Percentiles rank a stretch among this genome's conserved stretches.
Evolutionary conservation across 1,140 invertebrate genomes (phyloP).

Genomic region (Andricus grossulariae): DNA sequence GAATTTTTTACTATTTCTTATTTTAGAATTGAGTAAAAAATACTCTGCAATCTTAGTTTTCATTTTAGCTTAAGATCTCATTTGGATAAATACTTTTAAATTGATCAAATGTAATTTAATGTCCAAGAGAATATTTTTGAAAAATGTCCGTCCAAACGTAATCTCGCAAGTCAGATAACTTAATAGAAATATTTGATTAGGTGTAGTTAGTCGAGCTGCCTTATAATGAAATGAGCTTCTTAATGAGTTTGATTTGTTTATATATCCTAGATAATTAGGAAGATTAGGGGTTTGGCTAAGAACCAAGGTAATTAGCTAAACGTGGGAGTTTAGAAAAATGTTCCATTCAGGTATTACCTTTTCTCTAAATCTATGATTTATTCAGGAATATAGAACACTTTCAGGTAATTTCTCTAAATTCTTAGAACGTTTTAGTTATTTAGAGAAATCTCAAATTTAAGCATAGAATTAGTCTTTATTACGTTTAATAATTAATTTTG

Average conservation of each 20-base stretch:
- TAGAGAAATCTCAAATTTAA: too few relatives aligned
- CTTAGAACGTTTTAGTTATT: too few relatives aligned
- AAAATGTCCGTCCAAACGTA: conserved; percentile 9
- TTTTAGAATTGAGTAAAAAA: conserved; percentile 8
- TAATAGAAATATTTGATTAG: neutral
- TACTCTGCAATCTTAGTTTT: conserved; percentile 4
- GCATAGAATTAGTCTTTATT: too few relatives aligned
- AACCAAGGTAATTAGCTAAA: too few relatives aligned
- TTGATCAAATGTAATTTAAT: conserved; percentile 3
- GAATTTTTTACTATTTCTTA: neutral
- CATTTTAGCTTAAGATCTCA: neutral
- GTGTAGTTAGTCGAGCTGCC: neutral
- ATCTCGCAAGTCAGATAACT: neutral
- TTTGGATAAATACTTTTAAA: too few relatives aligned
- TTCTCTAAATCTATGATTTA: too few relatives aligned
- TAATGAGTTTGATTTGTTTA: conserved; percentile 45
- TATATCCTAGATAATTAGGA: neutral
- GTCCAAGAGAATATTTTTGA: conserved; percentile 15
- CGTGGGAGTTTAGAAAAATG: too few relatives aligned
- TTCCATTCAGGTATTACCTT: too few relatives aligned
- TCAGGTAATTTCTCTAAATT: too few relatives aligned
- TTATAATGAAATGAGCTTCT: neutral
- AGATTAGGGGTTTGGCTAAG: too few relatives aligned
- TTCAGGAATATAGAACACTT: too few relatives aligned
- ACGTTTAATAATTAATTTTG: too few relatives aligned